Conservation (phyloP, 2,797 vertebrate species). For the Setipinna tenuifilis region DNA sequence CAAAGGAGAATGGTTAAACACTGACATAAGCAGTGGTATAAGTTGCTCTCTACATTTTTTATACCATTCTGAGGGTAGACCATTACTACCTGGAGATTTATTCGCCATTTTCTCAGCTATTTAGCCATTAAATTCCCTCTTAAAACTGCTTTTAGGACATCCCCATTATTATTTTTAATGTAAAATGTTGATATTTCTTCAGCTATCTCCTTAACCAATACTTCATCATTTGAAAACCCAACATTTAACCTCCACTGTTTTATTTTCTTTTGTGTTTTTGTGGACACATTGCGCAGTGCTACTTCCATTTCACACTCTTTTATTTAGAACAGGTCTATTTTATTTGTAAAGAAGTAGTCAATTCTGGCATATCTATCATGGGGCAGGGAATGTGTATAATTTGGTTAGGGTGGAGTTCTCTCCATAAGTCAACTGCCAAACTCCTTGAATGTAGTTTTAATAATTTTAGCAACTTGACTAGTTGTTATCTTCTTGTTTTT, state of each 20-base stretch:
- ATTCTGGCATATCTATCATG: too few relatives aligned
- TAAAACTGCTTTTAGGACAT: constrained; percentile 19
- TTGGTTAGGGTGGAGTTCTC: constrained; percentile 14
- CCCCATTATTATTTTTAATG: constrained; percentile 3
- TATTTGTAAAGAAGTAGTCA: too few relatives aligned
- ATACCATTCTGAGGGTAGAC: too few relatives aligned
- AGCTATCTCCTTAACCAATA: not conserved
- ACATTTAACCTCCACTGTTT: too few relatives aligned
- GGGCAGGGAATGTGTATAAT: not conserved
- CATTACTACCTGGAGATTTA: too few relatives aligned
- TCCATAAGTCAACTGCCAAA: constrained; percentile 29
- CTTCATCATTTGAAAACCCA: not conserved
- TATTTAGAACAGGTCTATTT: not conserved
- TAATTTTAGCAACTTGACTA: not conserved
- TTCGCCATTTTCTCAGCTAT: too few relatives aligned
- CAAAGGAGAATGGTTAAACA: not conserved
- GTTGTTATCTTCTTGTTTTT: not conserved
- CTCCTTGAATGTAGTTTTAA: constrained; percentile 9
- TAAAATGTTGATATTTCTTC: constrained; percentile 13
- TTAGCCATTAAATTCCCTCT: constrained; percentile 27
- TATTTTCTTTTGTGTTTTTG: not conserved
- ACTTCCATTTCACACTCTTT: not conserved
- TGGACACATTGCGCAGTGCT: not conserved
- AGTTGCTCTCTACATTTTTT: too few relatives aligned
- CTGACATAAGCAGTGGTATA: not conserved